Base-by-base conservation (phyloP, 92 coral and sea anemone species). In the Epizoanthus ramosus region DNA sequence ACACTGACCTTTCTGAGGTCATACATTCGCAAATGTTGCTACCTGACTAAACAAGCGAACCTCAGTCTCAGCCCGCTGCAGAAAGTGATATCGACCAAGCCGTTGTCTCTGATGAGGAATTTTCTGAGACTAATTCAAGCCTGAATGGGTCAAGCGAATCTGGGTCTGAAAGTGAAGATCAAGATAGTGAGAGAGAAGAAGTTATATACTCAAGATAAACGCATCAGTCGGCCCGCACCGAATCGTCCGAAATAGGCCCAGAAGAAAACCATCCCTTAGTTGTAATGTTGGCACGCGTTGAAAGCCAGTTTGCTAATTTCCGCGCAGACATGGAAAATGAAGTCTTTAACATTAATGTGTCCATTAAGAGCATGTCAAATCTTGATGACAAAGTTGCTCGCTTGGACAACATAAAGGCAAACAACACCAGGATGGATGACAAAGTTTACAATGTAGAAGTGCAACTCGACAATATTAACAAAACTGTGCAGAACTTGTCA, bases 381-480 rank as follows among this genome's bases (percentile, higher is more conserved):
- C 67, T 61, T 61, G 67, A 61, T 24, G 67, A 61, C 67, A 61
- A 61, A 61, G 67, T 61, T 61, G 84, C 65, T 17, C 84, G 74
- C 73, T 64, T 80, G 56, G 84, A 65, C 52, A 80, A 80, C n/a
- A 21, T 41, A 17, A 80, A 80, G 70, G 84, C 84, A 33, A 41
- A 64, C 74, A 63, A 35, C 25, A 72, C 8, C 16, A 63, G 73
- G 19, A 21, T 80, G 68, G 74, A 80, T 16, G 84, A 80, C 33
- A 80, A 33, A 66, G 33, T 64, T 41, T 47, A 63, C 57, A 70
- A 63, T 33, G 25, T 33, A 52, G 84, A 80, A 64, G 50, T 39
- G 6, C 61, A 52, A 8, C 17, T 37, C n/a, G 79, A 53, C 12
- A 50, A 47, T 57, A 17, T 58, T 22, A 70, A 47, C 70, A 82